These are phyloP conservation scores for Amphipyra berbera DNA, from an alignment of 2,888 invertebrate species.

Conservation along the genomic window DNA sequence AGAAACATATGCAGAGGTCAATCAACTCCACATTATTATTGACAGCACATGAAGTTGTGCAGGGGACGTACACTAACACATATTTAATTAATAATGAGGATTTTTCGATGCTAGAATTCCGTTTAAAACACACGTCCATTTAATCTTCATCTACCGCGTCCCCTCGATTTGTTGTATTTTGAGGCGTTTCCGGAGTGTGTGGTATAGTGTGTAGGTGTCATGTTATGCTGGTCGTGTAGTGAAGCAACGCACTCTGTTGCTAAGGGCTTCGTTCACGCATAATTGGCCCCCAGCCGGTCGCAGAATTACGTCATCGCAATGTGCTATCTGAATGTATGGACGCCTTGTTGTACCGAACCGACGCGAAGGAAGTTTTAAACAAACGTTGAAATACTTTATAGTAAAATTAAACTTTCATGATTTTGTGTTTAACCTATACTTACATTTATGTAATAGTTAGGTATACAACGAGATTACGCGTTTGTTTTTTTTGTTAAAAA, in stretches of 20 bases:
- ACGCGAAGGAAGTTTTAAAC: slow-evolving; percentile 50
- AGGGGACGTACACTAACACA: slow-evolving; percentile 52
- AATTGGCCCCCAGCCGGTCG: slow-evolving; percentile 74
- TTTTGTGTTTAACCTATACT: background rate
- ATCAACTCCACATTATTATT: slow-evolving; percentile 52
- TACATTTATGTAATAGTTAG: too few species aligned
- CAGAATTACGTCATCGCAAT: slow-evolving; percentile 78
- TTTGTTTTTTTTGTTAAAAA: too few species aligned
- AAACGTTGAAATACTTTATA: slow-evolving; percentile 10
- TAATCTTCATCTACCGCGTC: slow-evolving; percentile 32
- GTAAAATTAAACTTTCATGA: slow-evolving; percentile 12
- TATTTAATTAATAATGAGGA: slow-evolving; percentile 59
- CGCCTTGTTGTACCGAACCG: slow-evolving; percentile 42
- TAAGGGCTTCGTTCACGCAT: slow-evolving; percentile 77
- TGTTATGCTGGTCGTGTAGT: slow-evolving; percentile 44
- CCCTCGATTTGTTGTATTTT: slow-evolving; percentile 21
- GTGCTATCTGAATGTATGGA: slow-evolving; percentile 73
- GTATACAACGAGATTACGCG: too few species aligned
- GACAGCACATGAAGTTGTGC: slow-evolving; percentile 52
- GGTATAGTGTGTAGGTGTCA: slow-evolving; percentile 36
- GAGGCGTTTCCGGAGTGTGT: slow-evolving; percentile 5
- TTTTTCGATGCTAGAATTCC: slow-evolving; percentile 54
- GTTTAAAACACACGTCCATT: slow-evolving; percentile 30
- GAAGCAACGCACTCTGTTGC: slow-evolving; percentile 81
- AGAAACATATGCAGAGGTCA: slow-evolving; percentile 54